These are phyloP conservation scores for Balanococcus diminutus DNA, from an alignment of 2,888 invertebrate species.

Conservation along the genomic window DNA sequence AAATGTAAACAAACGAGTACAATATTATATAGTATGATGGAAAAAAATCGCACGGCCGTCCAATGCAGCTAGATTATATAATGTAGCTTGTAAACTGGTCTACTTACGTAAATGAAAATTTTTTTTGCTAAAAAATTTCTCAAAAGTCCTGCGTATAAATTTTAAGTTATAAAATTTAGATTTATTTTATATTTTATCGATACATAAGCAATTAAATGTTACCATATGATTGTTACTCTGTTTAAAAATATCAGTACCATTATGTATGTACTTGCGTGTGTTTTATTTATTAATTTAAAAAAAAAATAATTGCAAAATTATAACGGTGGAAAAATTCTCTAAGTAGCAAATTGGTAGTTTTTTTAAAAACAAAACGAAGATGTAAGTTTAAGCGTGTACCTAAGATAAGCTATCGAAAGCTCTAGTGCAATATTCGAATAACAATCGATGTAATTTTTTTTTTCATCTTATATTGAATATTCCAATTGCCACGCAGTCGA, in stretches of 20 bases:
- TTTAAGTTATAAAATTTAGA: conserved; percentile 25
- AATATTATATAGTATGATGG: neutral
- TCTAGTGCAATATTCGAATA: neutral
- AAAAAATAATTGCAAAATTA: conserved; percentile 12
- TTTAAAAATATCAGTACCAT: conserved; percentile 52
- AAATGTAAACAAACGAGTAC: neutral
- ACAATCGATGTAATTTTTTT: neutral
- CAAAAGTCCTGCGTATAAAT: conserved; percentile 32
- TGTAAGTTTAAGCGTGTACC: conserved; percentile 14
- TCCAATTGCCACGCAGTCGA: neutral
- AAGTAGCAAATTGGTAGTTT: conserved; percentile 29
- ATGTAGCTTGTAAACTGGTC: conserved; percentile 7
- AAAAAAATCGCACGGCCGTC: conserved; percentile 41
- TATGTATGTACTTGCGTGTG: conserved; percentile 45
- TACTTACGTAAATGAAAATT: conserved; percentile 18
- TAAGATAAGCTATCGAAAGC: conserved; percentile 29
- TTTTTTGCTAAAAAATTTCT: conserved; percentile 4
- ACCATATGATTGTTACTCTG: conserved; percentile 55
- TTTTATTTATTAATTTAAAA: conserved; percentile 20
- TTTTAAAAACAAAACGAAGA: conserved; percentile 15
- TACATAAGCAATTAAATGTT: conserved; percentile 54
- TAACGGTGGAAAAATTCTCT: neutral
- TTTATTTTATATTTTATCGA: conserved; percentile 47
- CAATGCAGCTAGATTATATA: conserved; percentile 30
- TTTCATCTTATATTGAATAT: neutral